These are phyloP conservation scores for Drosophila azteca DNA, from an alignment of 1,140 invertebrate species.

Conservation along the genomic window DNA sequence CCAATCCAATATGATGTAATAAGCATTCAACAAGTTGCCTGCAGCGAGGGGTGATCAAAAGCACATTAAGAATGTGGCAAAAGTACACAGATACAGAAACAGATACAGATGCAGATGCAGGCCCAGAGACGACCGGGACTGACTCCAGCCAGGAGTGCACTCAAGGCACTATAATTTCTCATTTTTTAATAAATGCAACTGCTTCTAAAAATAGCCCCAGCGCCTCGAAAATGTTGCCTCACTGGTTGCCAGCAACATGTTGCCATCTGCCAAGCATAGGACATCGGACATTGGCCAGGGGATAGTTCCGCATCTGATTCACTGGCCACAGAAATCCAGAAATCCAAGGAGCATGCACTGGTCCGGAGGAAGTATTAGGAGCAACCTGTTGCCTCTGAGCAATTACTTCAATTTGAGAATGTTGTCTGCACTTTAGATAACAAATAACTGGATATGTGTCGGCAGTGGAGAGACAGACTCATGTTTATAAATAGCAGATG, in stretches of 20 bases:
- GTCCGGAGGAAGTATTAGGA: conserved; percentile 66
- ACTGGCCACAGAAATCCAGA: conserved; percentile 28
- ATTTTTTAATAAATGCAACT: conserved; percentile 79
- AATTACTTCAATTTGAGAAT: conserved; percentile 69
- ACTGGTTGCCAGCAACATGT: conserved; percentile 56
- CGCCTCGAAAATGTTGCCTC: conserved; percentile 64
- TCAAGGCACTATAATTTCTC: conserved; percentile 61
- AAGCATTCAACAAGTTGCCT: conserved; percentile 44
- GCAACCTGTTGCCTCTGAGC: conserved; percentile 67
- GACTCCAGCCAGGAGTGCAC: conserved; percentile 1
- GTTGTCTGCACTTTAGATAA: conserved; percentile 75
- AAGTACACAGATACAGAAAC: conserved; percentile 29
- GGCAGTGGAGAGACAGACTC: conserved; percentile 41
- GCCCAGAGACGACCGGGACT: no score
- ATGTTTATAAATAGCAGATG: conserved; percentile 76
- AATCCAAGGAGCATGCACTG: conserved; percentile 8
- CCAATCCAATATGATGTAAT: conserved; percentile 73
- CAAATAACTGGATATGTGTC: conserved; percentile 60
- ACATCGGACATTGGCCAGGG: background rate
- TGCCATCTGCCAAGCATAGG: conserved; percentile 6
- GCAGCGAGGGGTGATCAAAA: conserved; percentile 42
- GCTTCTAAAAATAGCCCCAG: conserved; percentile 66
- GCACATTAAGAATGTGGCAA: conserved; percentile 63
- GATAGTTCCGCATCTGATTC: conserved; percentile 39
- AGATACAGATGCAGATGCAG: background rate